phyloP scores from a whole-genome alignment of 2,888 invertebrate species.

The Andrena marginata region DNA sequence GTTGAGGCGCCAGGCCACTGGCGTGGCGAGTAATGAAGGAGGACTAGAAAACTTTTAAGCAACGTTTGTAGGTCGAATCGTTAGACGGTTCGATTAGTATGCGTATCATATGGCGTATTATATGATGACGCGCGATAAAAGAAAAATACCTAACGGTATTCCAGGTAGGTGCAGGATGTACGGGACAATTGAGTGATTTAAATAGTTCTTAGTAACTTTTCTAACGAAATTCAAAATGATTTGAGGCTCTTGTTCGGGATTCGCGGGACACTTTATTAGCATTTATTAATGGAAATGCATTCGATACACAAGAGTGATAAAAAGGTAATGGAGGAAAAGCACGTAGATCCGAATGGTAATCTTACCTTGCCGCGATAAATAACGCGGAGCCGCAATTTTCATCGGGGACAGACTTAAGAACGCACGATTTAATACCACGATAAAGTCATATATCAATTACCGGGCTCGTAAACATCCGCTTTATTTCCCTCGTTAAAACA shows the following conservation, averaged over 20 bases:
- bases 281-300: background rate
- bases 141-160: conserved; percentile 2
- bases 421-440: too few relatives aligned
- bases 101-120: background rate
- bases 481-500: too few relatives aligned
- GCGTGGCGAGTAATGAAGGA: background rate
- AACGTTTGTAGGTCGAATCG: background rate
- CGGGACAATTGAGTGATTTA: background rate
- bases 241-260: background rate
- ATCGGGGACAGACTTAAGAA: too few relatives aligned
- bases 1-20: background rate
- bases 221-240: background rate
- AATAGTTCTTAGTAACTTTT: background rate
- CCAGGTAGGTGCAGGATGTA: background rate
- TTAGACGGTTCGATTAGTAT: conserved; percentile 2
- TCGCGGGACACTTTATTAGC: background rate
- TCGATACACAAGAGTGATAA: too few relatives aligned
- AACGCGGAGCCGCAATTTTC: too few relatives aligned
- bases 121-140: background rate
- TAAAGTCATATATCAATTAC: too few relatives aligned
- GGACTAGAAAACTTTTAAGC: background rate
- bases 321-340: too few relatives aligned
- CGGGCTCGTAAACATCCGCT: too few relatives aligned
- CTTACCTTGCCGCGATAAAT: too few relatives aligned
- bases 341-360: too few relatives aligned